A percentile compares a stretch with the other conserved stretches of the same genome.
These are phyloP conservation scores for Trichopria drosophilae DNA, from an alignment of 2,888 invertebrate species.

Conservation along the genomic window DNA sequence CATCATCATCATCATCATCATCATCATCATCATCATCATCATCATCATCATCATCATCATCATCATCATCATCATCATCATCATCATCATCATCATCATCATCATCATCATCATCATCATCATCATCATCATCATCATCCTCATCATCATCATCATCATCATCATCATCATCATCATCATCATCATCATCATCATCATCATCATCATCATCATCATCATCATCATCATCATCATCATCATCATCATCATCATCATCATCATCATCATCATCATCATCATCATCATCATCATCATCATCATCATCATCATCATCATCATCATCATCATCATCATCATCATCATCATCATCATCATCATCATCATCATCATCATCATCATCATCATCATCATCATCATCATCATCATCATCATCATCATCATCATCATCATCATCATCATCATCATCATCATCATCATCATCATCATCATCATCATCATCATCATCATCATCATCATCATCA, in stretches of 20 bases:
- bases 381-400: conserved; percentile 45
- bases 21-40: conserved; percentile 63
- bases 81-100: conserved; percentile 59
- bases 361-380: conserved; percentile 66
- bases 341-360: conserved; percentile 61
- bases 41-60: conserved; percentile 62
- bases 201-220: conserved; percentile 56
- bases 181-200: conserved; percentile 64
- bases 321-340: conserved; percentile 57
- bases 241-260: conserved; percentile 61
- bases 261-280: conserved; percentile 61
- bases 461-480: conserved; percentile 47
- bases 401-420: conserved; percentile 53
- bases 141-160: conserved; percentile 57
- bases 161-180: conserved; percentile 52
- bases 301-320: conserved; percentile 57
- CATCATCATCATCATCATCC: conserved; percentile 50
- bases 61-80: conserved; percentile 49
- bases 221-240: conserved; percentile 50
- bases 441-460: conserved; percentile 53
- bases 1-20: conserved; percentile 60
- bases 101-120: conserved; percentile 54
- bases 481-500: conserved; percentile 60
- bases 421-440: conserved; percentile 51
- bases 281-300: conserved; percentile 57